Evolutionary conservation across 2,113 vertebrate genomes (phyloP), one percentile per base, ranked within the genome.

Genomic region (Alethe castanea): DNA sequence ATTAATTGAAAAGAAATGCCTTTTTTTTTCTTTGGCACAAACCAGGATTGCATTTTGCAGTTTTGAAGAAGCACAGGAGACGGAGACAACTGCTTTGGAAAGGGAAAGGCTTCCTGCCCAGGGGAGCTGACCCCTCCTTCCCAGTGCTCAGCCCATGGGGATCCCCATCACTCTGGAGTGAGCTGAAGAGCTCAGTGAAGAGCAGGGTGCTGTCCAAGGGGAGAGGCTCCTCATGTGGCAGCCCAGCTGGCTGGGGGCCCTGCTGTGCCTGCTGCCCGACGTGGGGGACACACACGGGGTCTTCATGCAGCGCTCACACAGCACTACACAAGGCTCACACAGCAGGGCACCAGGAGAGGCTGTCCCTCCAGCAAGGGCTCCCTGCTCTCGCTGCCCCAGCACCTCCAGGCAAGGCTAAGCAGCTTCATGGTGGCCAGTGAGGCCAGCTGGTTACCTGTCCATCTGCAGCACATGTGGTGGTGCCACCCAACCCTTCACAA

Each of bases 391-490:
- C 13, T 14, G 22, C 31, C 50, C 73, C 59, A 57, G 62, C 50
- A 36, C 25, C 59, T 44, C 48, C 60, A 44, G 22, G 20, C 10
- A 7, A 17, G 36, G 56, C 50, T 38, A 52, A 38, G 60, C 15
- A 9, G 47, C 29, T 9, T 8, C 31, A 2, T 1, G 40, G 76
- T 56, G 82, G 64, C 50, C 88, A 70, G 0, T 3, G 6, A 45
- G 36, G 66, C 47, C 6, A 28, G 40, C 40, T 48, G 83, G 57
- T 26, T 9, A 22, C 25, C 38, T 8, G 36, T 0, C 18, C 60
- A 19, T 3, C n/a, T 6, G 3, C 1, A n/a, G 74, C 61, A 26
- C 0, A 0, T 0, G 19, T 18, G 48, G 50, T 28, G 87, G 36
- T 40, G 57, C 36, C 53, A 61, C 59, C 47, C 76, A 48, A 5